Base-by-base conservation (phyloP, 2,797 vertebrate species). In the Parambassis ranga region DNA sequence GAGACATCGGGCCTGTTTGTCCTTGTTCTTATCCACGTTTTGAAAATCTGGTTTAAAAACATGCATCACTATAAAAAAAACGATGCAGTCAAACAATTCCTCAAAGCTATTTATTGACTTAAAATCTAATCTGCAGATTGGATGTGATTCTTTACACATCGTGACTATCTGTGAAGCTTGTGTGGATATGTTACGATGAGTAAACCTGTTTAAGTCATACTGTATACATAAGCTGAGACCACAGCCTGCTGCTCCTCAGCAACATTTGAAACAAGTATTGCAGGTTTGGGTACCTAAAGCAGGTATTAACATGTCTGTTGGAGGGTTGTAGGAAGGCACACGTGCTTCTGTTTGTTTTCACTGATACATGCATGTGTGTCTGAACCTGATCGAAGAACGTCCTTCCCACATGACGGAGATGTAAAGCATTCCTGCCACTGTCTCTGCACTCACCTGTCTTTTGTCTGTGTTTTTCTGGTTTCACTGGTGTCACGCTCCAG, bases 311-410 rank as follows among this genome's bases (percentile, higher is more conserved):
- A 37, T 62, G 63, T 51, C 7, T 3, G 1, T 8, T 13, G 16
- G 3, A 1, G 24, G 30, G 6, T 52, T 36, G 8, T 6, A 27
- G 18, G 16, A 23, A 23, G n/a, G 14, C 37, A 23, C 79, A 75
- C 18, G 66, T 81, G 78, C 30, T 53, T 11, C 10, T 59, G 71
- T 86, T 79, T 82, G 44, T 81, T 83, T 66, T 78, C 33, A 58
- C 44, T 36, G 15, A 10, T 15, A n/a, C n/a, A 9, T 19, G 8
- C 55, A 71, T 71, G 59, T 64, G 51, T 78, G 74, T 79, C 70
- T 57, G 49, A 70, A 75, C 47, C 44, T 44, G 18, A 52, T 26
- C 27, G 1, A 10, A 9, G 36, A 23, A 50, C 6, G 15, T 59
- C 46, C 42, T 42, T 69, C 41, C 32, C 42, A n/a, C 59, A 73